Percentiles rank a stretch among this genome's conserved stretches.
These are phyloP conservation scores for Aviceda subcristata DNA, from an alignment of 2,113 vertebrate genomes.

Conservation along the genomic window DNA sequence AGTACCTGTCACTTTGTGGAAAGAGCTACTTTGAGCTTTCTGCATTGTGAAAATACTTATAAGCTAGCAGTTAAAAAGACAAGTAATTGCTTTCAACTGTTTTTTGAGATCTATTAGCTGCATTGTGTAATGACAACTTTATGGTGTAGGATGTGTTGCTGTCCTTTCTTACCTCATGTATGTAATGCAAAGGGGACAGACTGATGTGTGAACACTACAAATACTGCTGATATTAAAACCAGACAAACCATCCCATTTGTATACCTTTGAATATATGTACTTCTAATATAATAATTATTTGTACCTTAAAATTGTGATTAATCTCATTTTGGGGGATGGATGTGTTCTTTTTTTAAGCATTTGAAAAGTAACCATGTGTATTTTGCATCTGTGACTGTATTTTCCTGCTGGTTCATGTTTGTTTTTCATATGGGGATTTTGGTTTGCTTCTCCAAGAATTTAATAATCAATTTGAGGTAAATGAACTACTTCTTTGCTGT, in stretches of 20 bases:
- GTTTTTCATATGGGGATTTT: neutral
- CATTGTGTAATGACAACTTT: neutral
- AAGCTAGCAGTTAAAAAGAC: neutral
- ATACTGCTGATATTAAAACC: neutral
- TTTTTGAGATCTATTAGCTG: neutral
- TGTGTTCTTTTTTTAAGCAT: neutral
- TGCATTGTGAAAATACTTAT: neutral
- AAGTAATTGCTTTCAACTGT: neutral
- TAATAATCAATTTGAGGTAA: neutral
- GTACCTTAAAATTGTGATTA: neutral
- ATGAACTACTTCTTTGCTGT: neutral
- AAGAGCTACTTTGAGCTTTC: neutral
- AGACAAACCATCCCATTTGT: neutral
- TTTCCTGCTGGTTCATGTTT: neutral
- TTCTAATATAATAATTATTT: neutral
- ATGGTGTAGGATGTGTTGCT: neutral
- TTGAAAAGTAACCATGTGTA: neutral
- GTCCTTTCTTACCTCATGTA: neutral
- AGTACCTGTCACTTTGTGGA: neutral
- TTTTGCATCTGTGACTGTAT: neutral
- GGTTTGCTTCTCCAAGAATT: neutral
- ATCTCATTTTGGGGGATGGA: neutral
- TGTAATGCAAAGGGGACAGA: neutral
- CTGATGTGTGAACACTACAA: neutral
- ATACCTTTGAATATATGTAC: neutral